Conservation (phyloP, 2,797 vertebrate genomes). For the Squalus acanthias region DNA sequence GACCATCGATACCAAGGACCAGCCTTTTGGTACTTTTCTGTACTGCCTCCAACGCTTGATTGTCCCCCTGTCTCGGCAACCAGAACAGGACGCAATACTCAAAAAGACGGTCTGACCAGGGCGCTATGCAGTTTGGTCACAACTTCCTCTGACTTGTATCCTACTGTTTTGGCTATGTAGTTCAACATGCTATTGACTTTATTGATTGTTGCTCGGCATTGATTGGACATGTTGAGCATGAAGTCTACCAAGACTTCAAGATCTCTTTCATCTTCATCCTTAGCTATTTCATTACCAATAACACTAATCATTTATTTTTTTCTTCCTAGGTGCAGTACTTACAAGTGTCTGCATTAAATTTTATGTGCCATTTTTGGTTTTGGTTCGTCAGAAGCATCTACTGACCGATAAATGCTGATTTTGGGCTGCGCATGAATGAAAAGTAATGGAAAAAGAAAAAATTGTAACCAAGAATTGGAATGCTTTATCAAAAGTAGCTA, state of each 20-base stretch:
- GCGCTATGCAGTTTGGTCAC: neutral
- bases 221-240: neutral
- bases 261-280: neutral
- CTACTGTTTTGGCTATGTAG: neutral
- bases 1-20: neutral
- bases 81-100: neutral
- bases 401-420: neutral
- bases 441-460: neutral
- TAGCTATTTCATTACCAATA: neutral
- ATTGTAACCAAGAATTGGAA: neutral
- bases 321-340: neutral
- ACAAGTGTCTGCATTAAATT: neutral
- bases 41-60: neutral
- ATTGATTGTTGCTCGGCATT: no score
- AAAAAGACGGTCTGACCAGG: neutral
- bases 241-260: neutral
- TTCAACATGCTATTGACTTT: neutral
- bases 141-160: neutral
- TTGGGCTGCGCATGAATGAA: neutral
- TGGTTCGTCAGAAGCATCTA: neutral
- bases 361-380: neutral
- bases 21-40: neutral
- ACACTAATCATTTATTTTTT: neutral
- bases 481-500: neutral
- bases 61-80: neutral